Evolutionary conservation across 2,888 invertebrate genomes (phyloP), one percentile per base, ranked within the genome.

Genomic region (Pseudococcus longispinus): DNA sequence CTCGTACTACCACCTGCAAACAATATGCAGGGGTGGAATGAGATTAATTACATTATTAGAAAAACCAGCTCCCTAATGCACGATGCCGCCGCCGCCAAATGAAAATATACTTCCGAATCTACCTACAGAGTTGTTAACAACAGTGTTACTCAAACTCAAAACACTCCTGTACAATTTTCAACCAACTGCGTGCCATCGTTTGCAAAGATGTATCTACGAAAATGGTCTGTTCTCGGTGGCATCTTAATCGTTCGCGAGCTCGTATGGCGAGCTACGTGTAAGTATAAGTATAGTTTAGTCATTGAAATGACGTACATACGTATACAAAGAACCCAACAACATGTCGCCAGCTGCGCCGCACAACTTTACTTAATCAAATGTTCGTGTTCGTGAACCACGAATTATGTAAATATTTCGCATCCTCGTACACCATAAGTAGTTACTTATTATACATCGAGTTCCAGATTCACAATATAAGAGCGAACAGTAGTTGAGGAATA

Each of bases 381-480:
- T 80, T 80, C 77, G 77, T 80, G 77, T 80, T 80, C 37, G 77
- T 80, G 77, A 80, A 80, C 77, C 77, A 80, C 42, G 77, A 80
- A 80, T 80, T 80, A 80, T 80, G 42, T 80, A 80, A 80, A 80
- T 80, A 80, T 42, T 80, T 42, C 18, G 37, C 77, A 42, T 60
- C 60, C 60, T 20, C 23, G 23, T 60, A 60, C 60, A 29, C n/a
- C 20, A 11, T 26, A 42, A 29, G 29, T 42, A 42, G 29, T 18
- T 80, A 42, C 77, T 80, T 29, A 70, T 29, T 70, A 70, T 70
- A 37, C 37, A 9, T 9, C 37, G 18, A 6, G 20, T 32, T 29
- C 18, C 29, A 15, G 20, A 70, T 29, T 29, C 29, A 15, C 15
- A 60, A 60, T 23, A 32, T 32, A 37, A 5, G 37, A 37, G 23